Conservation (phyloP, 2,113 vertebrate species). For the Hystrix brachyura region DNA sequence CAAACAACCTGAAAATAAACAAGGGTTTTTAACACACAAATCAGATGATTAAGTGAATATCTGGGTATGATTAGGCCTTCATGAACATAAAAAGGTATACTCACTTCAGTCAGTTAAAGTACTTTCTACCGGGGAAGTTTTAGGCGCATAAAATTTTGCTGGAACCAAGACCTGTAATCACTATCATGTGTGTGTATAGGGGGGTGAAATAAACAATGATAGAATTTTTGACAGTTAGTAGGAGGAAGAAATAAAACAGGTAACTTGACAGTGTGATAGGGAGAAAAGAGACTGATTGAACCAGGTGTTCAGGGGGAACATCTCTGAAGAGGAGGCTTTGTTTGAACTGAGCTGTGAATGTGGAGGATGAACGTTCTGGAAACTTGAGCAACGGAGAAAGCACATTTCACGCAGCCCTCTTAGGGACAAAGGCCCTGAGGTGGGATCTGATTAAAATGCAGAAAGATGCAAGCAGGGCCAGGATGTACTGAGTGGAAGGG, state of each 20-base stretch:
- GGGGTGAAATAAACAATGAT: neutral
- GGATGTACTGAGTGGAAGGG: neutral
- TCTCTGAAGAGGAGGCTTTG: neutral
- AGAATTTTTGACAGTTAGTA: neutral
- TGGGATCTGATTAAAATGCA: no score
- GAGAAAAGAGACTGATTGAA: neutral
- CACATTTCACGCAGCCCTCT: no score
- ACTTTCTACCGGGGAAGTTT: neutral
- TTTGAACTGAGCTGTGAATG: neutral
- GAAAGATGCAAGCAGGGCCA: neutral
- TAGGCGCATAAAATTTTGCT: neutral
- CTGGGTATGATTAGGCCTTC: neutral
- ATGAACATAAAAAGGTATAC: no score
- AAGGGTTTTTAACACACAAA: neutral
- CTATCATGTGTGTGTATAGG: neutral
- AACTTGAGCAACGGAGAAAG: neutral
- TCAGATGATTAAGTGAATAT: neutral
- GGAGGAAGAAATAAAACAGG: neutral
- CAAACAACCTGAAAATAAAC: constrained; percentile 86
- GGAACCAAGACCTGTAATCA: neutral
- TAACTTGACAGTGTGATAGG: neutral
- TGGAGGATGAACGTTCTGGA: neutral
- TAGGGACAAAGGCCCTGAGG: neutral
- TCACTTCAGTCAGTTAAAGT: neutral
- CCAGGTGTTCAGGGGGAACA: neutral